A percentile compares a stretch with the other conserved stretches of the same genome.
Evolutionary conservation across 1,140 invertebrate genomes (phyloP).

Genomic region (Hyphantria cunea): DNA sequence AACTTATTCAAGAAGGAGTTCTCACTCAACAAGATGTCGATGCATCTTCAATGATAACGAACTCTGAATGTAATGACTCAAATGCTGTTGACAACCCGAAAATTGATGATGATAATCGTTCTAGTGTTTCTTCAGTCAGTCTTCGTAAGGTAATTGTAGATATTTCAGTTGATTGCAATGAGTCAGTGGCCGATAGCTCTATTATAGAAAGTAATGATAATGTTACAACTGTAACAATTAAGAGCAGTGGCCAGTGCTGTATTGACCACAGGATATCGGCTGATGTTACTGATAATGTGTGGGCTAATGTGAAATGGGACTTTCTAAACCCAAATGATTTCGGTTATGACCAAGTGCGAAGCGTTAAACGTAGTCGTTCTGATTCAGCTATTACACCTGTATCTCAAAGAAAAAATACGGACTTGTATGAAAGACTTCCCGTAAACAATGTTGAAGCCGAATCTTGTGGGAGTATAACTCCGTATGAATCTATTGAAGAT

Average conservation of each 20-base stretch:
- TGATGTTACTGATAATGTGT: constrained; percentile 71
- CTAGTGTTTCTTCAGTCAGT: constrained; percentile 56
- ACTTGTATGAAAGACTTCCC: constrained; percentile 68
- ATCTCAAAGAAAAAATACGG: constrained; percentile 58
- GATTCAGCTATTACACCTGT: constrained; percentile 72
- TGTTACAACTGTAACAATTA: constrained; percentile 65
- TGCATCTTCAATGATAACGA: constrained; percentile 58
- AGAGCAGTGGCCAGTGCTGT: constrained; percentile 68
- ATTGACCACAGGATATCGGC: constrained; percentile 75
- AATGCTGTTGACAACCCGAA: constrained; percentile 44
- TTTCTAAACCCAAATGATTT: constrained; percentile 74
- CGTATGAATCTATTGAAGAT: constrained; percentile 80
- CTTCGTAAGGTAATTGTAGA: constrained; percentile 66
- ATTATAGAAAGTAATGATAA: constrained; percentile 59
- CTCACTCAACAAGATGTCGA: constrained; percentile 73
- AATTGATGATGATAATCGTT: constrained; percentile 64
- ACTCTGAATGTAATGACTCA: constrained; percentile 59
- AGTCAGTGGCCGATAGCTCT: constrained; percentile 56
- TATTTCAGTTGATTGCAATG: constrained; percentile 63
- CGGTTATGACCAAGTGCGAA: constrained; percentile 73
- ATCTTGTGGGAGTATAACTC: constrained; percentile 74
- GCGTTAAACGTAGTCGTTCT: constrained; percentile 72
- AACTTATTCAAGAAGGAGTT: constrained; percentile 76
- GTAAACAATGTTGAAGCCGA: constrained; percentile 58
- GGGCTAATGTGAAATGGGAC: constrained; percentile 78